Base-by-base conservation (phyloP, 2,113 vertebrate species). In the Zapus hudsonius region DNA sequence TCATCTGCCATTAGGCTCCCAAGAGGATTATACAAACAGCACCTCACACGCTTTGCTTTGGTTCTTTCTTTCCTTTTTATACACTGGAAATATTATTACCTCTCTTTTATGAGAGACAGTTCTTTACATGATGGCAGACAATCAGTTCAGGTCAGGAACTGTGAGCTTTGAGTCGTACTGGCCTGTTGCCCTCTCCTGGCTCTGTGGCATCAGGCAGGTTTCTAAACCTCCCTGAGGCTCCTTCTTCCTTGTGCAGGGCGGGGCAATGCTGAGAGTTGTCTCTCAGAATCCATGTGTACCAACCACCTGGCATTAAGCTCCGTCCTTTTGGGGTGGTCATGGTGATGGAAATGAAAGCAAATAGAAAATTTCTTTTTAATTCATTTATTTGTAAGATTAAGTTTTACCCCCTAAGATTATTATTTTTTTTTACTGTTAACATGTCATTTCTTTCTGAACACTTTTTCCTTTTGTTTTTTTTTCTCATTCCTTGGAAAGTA, bases 21-120 rank as follows among this genome's bases (percentile, higher is more conserved):
- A 82, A 96, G 96, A 94, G 93, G 89, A 93, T 94, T 96, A 38
- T 89, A 89, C 73, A 95, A 93, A 92, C 95, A 83, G 67, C 64
- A 87, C 89, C 90, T 90, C 78, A 73, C 52, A 84, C n/a, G 92
- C 42, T 94, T 94, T 92, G 61, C 29, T 86, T 67, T 44, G 22
- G 23, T 72, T 42, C n/a, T 22, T 19, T 61, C 19, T 38, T 67
- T 76, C 69, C 59, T 93, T 92, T 73, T 22, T 4, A 2, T 16
- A 15, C 88, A 75, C 84, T 84, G 63, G 38, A 52, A 84, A 64
- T n/a, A n/a, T n/a, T 64, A 87, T 96, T 93, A 78, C 70, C 42
- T 87, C 83, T 88, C 38, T 92, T 87, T 95, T 90, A 95, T 88
- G 90, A 92, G 84, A 86, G 66, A 74, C 61, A 88, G 6, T 95